Percentiles rank a stretch among this genome's conserved stretches.
phyloP scores from a whole-genome alignment of 2,797 vertebrate species.

The Rhinella marina region DNA sequence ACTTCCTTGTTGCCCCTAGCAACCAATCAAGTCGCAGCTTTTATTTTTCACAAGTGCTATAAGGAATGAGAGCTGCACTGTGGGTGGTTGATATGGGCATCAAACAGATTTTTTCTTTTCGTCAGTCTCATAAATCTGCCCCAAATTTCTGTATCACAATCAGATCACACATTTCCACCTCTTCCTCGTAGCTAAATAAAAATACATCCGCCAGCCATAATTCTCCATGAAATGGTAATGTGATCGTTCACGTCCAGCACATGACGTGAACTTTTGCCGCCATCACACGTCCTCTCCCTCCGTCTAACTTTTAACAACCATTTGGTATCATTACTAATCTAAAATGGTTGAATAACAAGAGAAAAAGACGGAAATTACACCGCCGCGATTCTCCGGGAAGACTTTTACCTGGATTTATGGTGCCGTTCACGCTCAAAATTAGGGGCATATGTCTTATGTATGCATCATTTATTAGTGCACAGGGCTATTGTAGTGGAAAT shows the following conservation, averaged over 20 bases:
- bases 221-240: not conserved
- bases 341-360: constrained; percentile 22
- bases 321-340: constrained; percentile 44
- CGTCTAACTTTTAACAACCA: constrained; percentile 6
- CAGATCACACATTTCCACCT: no score
- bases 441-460: constrained; percentile 20
- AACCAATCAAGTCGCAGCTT: no score
- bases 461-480: constrained; percentile 10
- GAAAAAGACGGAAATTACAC: constrained; percentile 2
- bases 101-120: no score
- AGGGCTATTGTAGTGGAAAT: constrained; percentile 16
- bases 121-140: no score
- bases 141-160: no score
- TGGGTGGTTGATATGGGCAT: no score
- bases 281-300: not conserved
- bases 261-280: not conserved
- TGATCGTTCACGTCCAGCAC: not conserved
- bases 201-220: not conserved
- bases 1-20: no score
- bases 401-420: constrained; percentile 43
- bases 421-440: constrained; percentile 5
- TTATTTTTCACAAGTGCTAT: no score
- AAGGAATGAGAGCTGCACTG: no score
- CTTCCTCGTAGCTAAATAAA: no score
- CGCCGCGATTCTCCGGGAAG: not conserved